Evolutionary conservation across 1,140 invertebrate genomes (phyloP), one percentile per base, ranked within the genome.

Genomic region (Arctopsyche grandis): DNA sequence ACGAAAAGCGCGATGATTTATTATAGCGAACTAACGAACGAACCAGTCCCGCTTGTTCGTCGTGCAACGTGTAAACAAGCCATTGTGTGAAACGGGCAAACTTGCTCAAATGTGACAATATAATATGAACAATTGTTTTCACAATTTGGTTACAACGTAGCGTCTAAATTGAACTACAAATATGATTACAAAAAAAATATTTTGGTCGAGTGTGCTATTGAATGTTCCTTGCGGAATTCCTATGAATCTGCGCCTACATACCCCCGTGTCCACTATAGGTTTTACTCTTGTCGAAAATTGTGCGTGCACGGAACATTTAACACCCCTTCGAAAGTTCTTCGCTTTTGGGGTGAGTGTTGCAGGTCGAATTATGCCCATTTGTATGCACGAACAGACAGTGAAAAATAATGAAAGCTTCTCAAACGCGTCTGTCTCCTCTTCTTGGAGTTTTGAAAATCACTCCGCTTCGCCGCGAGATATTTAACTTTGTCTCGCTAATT

Each of bases 401-500:
- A 38, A 38, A 38, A 38, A 38, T 4, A 38, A 10, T 14, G 3
- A 52, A 52, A 14, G 48, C 3, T 52, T 52, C 16, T 52, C 48
- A 52, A 52, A 52, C 16, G 16, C 12, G 1, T 52, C 16, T 52
- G 48, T 52, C 48, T 52, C 48, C 1, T 52, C 12, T 46, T 46
- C 12, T 52, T 3, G 3, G 12, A 52, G 12, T 3, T 52, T 52
- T 52, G 48, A 52, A 52, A 52, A 52, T 12, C 10, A 10, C 48
- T 14, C 12, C 48, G 10, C 10, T 52, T 52, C 48, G 48, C 48
- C 48, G 16, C 48, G 16, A 52, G 16, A 52, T 52, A 52, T 52
- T 52, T 14, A 14, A 12, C 16, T 52, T 52, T 12, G 14, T 60
- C 21, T 60, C 16, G n/a, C 29, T 79, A 69, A 79, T 79, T 75